Conservation (phyloP, 1,140 invertebrate genomes). For the Pseudomyrmex dendroicus region DNA sequence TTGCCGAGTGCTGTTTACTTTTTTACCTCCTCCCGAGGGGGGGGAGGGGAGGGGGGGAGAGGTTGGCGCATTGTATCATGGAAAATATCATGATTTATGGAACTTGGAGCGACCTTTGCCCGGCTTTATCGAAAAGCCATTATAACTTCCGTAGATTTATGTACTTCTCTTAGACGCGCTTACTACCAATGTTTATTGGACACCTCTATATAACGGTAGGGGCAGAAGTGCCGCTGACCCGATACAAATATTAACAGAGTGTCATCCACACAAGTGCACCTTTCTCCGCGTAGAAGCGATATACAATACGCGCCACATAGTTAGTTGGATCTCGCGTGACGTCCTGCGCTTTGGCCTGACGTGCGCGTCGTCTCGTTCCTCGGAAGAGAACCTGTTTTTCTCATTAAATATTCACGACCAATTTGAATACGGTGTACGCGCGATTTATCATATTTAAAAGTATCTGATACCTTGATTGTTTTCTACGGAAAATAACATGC, state of each 20-base stretch:
- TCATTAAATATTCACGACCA: conserved; percentile 39
- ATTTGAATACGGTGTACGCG: conserved; percentile 11
- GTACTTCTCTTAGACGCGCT: conserved; percentile 52
- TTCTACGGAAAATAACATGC: conserved; percentile 1
- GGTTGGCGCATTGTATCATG: conserved; percentile 37
- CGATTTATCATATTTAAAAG: conserved; percentile 39
- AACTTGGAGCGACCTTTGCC: conserved; percentile 50
- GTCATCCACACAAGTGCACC: conserved; percentile 11
- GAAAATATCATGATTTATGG: conserved; percentile 59
- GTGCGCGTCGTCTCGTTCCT: background rate
- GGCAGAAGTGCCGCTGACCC: conserved; percentile 17
- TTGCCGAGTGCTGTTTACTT: conserved; percentile 53
- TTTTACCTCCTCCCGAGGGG: conserved; percentile 21
- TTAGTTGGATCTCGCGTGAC: conserved; percentile 30
- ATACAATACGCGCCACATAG: too few relatives aligned
- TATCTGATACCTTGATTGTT: conserved; percentile 25
- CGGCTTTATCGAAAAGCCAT: conserved; percentile 65
- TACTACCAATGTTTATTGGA: conserved; percentile 49
- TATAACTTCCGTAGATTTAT: conserved; percentile 61
- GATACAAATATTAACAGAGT: conserved; percentile 52
- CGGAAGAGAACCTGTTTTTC: background rate
- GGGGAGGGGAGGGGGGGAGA: background rate
- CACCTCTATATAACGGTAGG: background rate
- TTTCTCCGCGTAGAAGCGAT: too few relatives aligned
- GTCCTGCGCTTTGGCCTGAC: background rate